These are phyloP conservation scores for Brachionus sp. DNA, from an alignment of 1,140 invertebrate species.

Conservation along the genomic window DNA sequence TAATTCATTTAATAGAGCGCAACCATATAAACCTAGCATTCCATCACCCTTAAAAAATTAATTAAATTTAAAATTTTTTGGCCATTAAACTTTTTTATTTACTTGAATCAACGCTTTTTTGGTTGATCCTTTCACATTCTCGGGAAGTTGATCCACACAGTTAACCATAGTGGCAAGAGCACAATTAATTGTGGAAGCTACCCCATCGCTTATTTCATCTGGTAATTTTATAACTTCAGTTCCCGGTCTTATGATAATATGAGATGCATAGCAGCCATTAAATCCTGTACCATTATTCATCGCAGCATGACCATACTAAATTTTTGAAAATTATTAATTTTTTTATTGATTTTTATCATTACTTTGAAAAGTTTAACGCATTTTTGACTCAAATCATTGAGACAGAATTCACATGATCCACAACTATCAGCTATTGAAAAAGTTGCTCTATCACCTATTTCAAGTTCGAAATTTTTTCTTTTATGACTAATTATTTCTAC, in stretches of 20 bases:
- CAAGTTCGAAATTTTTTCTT: slow-evolving; percentile 12
- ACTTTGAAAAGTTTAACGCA: slow-evolving; percentile 35
- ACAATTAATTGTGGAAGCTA: slow-evolving; percentile 37
- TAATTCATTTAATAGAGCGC: slow-evolving; percentile 26
- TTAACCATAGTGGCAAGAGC: slow-evolving; percentile 40
- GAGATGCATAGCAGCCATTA: slow-evolving; percentile 40
- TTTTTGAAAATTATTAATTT: neutral
- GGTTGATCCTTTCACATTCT: neutral
- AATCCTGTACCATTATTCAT: neutral
- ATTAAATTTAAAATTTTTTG: neutral
- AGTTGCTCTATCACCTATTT: slow-evolving; percentile 2
- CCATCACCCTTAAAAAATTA: slow-evolving; percentile 32
- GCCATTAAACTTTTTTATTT: neutral
- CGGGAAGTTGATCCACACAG: neutral
- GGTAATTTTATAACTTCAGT: slow-evolving; percentile 16
- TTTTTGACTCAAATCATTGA: slow-evolving; percentile 32
- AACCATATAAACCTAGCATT: slow-evolving; percentile 43
- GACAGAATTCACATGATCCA: slow-evolving; percentile 28
- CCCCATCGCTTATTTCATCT: slow-evolving; percentile 19
- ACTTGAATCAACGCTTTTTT: slow-evolving; percentile 28
- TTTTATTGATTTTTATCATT: neutral
- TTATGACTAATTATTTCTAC: slow-evolving; percentile 7
- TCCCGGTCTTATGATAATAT: slow-evolving; percentile 23
- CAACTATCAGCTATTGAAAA: slow-evolving; percentile 34
- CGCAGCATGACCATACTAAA: slow-evolving; percentile 38